Conservation (phyloP, 2,797 vertebrate genomes). For the Danio jaintianensis region DNA sequence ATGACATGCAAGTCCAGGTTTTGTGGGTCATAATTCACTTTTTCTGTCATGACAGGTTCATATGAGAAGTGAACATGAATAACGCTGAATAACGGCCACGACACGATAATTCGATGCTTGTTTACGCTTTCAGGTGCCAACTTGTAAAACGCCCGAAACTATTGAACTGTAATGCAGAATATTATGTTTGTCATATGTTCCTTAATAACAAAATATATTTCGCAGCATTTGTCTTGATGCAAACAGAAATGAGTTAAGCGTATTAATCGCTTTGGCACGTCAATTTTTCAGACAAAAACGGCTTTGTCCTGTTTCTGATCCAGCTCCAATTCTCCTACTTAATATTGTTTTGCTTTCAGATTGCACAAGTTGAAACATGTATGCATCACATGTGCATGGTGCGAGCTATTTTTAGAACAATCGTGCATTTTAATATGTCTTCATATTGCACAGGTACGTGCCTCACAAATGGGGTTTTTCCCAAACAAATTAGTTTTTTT, state of each 20-base stretch:
- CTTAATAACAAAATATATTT: neutral
- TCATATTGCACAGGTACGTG: too few species aligned
- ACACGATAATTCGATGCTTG: neutral
- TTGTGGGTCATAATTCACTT: conserved; percentile 10
- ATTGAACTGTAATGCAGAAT: neutral
- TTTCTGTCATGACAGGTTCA: neutral
- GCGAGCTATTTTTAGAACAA: neutral
- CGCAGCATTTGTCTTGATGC: neutral
- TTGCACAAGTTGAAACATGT: neutral
- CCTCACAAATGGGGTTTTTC: too few species aligned
- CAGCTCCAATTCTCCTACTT: neutral
- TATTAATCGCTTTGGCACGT: conserved; percentile 5
- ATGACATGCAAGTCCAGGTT: neutral
- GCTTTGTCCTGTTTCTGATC: conserved; percentile 17
- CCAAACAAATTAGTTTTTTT: too few species aligned
- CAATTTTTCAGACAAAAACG: conserved; percentile 12
- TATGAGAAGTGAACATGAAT: neutral
- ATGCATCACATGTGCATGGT: neutral
- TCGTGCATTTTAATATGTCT: neutral
- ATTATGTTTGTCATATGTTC: neutral
- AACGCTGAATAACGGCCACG: neutral
- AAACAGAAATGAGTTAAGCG: neutral
- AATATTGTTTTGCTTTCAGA: neutral
- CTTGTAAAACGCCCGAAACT: neutral
- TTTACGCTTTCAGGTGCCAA: conserved; percentile 2